phyloP scores from a whole-genome alignment of 1,140 invertebrate species.

The Sarcophaga bullata region DNA sequence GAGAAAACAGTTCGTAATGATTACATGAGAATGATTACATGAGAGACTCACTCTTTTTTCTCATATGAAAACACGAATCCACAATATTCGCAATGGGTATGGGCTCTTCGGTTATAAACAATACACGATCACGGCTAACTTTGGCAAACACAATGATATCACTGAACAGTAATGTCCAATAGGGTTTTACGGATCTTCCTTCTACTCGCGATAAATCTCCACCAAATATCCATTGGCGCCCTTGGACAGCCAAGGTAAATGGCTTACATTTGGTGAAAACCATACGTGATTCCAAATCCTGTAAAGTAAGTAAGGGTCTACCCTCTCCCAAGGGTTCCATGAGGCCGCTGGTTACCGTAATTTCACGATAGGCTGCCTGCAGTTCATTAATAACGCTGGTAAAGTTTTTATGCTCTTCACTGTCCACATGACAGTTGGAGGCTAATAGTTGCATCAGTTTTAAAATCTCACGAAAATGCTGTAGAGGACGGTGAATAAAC shows the following conservation, averaged over 20 bases:
- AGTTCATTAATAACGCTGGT: conserved; percentile 62
- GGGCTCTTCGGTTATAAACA: conserved; percentile 88
- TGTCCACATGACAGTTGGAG: conserved; percentile 63
- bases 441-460: conserved; percentile 68
- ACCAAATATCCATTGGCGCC: conserved; percentile 87
- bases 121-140: conserved; percentile 82
- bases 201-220: conserved; percentile 84
- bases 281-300: conserved; percentile 83
- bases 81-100: conserved; percentile 79
- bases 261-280: conserved; percentile 90
- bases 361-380: conserved; percentile 78
- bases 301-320: conserved; percentile 79
- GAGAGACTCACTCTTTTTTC: conserved; percentile 76
- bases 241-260: conserved; percentile 81
- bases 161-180: conserved; percentile 84
- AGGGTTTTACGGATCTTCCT: conserved; percentile 80
- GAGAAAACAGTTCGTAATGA: no score
- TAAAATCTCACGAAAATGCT: conserved; percentile 76
- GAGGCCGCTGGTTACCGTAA: conserved; percentile 80
- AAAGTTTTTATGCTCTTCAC: conserved; percentile 65
- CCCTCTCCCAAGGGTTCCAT: conserved; percentile 86
- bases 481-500: conserved; percentile 81
- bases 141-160: conserved; percentile 86
- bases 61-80: conserved; percentile 84
- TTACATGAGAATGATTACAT: background rate